Percentiles rank a stretch among this genome's conserved stretches.
phyloP scores from a whole-genome alignment of 2,797 vertebrate species.

The Sphenodon punctatus region DNA sequence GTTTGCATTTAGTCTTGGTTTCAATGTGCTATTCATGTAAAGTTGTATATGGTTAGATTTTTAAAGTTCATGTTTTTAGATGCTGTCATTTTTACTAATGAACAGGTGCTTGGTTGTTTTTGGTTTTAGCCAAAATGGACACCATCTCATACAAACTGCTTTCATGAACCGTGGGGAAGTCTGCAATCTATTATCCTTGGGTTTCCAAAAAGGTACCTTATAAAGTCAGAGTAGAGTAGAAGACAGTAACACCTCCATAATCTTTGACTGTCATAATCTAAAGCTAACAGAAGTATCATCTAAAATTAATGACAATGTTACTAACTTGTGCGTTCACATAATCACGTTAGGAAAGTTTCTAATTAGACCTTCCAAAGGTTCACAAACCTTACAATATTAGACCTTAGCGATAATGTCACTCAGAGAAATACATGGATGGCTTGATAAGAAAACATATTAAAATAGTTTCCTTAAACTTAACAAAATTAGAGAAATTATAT shows the following conservation, averaged over 20 bases:
- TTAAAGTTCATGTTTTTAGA: no score
- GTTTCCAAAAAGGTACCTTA: conserved; percentile 53
- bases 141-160: neutral
- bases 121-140: neutral
- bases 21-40: no score
- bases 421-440: no score
- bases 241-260: neutral
- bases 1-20: no score
- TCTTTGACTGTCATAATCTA: conserved; percentile 51
- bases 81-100: no score
- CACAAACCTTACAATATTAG: conserved; percentile 34
- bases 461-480: no score
- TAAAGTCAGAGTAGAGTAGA: neutral
- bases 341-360: conserved; percentile 37
- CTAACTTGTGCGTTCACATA: conserved; percentile 39
- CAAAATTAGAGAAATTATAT: conserved; percentile 18
- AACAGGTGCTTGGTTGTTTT: neutral
- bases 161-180: accelerated
- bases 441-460: no score
- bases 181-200: accelerated
- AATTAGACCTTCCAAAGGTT: conserved; percentile 47
- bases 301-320: conserved; percentile 38
- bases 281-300: conserved; percentile 36
- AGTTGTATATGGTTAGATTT: neutral
- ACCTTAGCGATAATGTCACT: conserved; percentile 35